Evolutionary conservation across 23 tunicate genomes (phyloP), one percentile per base, ranked within the genome.

Genomic region (Ascidia mentula): DNA sequence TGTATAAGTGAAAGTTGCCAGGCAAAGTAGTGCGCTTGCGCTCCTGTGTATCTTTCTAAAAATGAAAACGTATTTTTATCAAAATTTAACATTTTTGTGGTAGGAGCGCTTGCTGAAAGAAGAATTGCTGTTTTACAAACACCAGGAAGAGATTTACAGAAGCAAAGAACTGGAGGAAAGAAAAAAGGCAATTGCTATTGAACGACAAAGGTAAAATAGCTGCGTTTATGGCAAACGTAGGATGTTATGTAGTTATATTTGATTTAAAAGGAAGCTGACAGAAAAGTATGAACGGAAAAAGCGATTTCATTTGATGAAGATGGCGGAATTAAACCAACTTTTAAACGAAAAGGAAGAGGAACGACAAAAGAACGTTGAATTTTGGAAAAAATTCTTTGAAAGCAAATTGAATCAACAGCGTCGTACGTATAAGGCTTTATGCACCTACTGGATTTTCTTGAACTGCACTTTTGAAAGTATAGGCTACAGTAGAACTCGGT

Each of bases 281-380:
- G 72, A 78, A 32, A 60, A 74, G 33, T 77, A 79, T 28, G 88
- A 89, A 34, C 87, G 85, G n/a, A 79, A 83, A 72, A 89, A 79
- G 26, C 53, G 77, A 32, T 89, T 78, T 46, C 82, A 84, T 32
- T 78, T 77, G 32, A 79, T 89, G 81, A 82, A 89, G 38, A 73
- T 84, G 81, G 73, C 75, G 32, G 84, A 89, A 71, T 72, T 77
- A 32, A 34, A 73, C 28, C 46, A 40, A 42, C 22, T 89, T 32
- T 34, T 84, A 32, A 81, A 60, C 18, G 82, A 84, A 32, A 84
- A 79, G 34, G 81, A 84, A 33, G 80, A 37, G 1, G 40, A 40
- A 32, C 75, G 88, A 37, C 38, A 79, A 38, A 40, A 59, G 36
- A 79, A 80, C 30, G 77, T 89, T 36, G 78, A 81, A 28, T 22